These are phyloP conservation scores for Abramis brama DNA, from an alignment of 2,113 vertebrate genomes.

Conservation along the genomic window DNA sequence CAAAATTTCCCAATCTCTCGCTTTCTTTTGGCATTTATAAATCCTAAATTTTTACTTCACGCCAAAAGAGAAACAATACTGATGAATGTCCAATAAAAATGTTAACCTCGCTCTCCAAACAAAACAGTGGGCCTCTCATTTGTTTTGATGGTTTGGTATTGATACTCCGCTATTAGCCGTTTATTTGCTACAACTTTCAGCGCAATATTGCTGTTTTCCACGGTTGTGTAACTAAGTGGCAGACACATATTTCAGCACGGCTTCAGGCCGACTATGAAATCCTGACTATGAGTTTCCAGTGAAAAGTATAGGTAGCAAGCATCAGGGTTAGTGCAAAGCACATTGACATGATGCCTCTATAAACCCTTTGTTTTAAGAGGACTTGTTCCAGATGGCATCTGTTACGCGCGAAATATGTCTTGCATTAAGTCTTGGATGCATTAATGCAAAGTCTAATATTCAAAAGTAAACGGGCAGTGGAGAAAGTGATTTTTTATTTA, in stretches of 20 bases:
- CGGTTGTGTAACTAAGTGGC: conserved; percentile 21
- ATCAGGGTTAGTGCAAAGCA: conserved; percentile 66
- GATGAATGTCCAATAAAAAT: conserved; percentile 7
- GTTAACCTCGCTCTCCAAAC: not conserved
- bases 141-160: conserved; percentile 7
- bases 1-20: conserved; percentile 26
- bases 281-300: conserved; percentile 61
- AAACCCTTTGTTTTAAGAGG: conserved; percentile 67
- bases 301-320: conserved; percentile 63
- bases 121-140: conserved; percentile 8
- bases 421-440: conserved; percentile 60
- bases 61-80: conserved; percentile 5
- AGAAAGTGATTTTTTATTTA: conserved; percentile 57
- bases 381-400: conserved; percentile 69
- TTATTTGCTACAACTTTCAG: conserved; percentile 5
- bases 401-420: conserved; percentile 69
- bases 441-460: conserved; percentile 29
- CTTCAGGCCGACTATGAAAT: not conserved
- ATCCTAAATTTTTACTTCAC: not conserved
- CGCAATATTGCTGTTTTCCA: not conserved
- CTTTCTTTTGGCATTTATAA: not conserved
- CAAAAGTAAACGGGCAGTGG: conserved; percentile 56
- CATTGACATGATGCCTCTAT: conserved; percentile 66
- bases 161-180: not conserved
- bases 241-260: not conserved